Base-by-base conservation (phyloP, 2,888 invertebrate species). In the Sturmia bella region DNA sequence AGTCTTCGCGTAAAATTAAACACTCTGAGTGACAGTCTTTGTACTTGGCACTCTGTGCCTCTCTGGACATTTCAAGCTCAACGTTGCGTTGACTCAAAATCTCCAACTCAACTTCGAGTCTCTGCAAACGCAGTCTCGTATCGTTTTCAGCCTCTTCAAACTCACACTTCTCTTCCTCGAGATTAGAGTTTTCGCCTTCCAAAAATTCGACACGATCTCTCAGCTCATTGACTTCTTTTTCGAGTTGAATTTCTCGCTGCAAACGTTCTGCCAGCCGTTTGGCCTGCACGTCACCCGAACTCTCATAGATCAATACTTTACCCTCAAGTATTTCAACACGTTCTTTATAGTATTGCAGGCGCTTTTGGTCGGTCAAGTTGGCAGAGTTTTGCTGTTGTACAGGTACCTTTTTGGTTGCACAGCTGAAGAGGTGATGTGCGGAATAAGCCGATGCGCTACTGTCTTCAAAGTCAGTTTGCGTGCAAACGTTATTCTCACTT, bases 121-220 rank as follows among this genome's bases (percentile, higher is more conserved):
- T 93, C 79, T 91, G 91, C 78, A 91, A 83, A 15, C 89, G 88
- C 6, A 91, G 84, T 64, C 91, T 87, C n/a, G 94, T 94, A 86
- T 95, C 95, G 91, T 95, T 95, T 90, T 95, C 95, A 32, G 94
- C 94, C 90, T 95, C 95, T 90, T 95, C 95, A 83, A 95, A 92
- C 89, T 95, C 95, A 87, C 94, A 94, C 89, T 94, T 93, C 87
- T 95, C 94, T 88, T 95, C 95, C 87, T 95, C 95, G 85, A 95
- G 90, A 85, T 92, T 91, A 75, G 93, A 92, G 89, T 94, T 94
- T 86, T 94, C 93, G 57, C 93, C 92, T 86, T 93, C 92, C 86
- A 95, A 92, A 87, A 92, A 92, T 83, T 92, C 91, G 63, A 94
- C 92, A n/a, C 91, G 89, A 69, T 92, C 90, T 1, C 88, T 89